These are phyloP conservation scores for Phrynosoma platyrhinos DNA, from an alignment of 2,113 vertebrate species.

Conservation along the genomic window DNA sequence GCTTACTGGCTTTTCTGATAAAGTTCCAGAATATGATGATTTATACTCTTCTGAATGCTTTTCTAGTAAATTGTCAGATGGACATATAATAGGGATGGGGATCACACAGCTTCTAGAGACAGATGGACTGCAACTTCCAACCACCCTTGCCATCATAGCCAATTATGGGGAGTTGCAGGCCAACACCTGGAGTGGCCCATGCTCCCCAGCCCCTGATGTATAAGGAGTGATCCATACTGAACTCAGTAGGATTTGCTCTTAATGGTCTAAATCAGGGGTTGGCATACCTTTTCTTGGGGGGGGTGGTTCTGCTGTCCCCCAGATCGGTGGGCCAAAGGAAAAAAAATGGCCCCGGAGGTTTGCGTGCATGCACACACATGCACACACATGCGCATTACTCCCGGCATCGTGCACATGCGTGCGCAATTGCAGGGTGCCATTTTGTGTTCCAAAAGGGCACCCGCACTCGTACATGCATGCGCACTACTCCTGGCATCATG, in stretches of 20 bases:
- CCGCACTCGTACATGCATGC: too few relatives aligned
- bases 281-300: too few relatives aligned
- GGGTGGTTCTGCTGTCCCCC: too few relatives aligned
- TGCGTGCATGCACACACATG: too few relatives aligned
- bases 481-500: too few relatives aligned
- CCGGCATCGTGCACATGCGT: too few relatives aligned
- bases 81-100: background rate
- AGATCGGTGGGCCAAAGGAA: too few relatives aligned
- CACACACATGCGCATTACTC: too few relatives aligned
- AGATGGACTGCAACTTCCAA: background rate
- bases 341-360: too few relatives aligned
- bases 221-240: background rate
- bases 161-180: background rate
- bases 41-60: background rate
- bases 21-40: background rate
- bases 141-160: background rate
- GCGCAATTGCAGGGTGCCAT: too few relatives aligned
- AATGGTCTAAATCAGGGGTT: too few relatives aligned
- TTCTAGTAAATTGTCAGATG: background rate
- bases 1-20: background rate
- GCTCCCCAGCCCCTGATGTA: background rate
- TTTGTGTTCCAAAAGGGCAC: too few relatives aligned
- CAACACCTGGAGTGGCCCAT: background rate
- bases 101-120: background rate
- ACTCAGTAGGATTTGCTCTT: background rate